Base-by-base conservation (phyloP, 2,797 vertebrate genomes). In the Podarcis siculus region DNA sequence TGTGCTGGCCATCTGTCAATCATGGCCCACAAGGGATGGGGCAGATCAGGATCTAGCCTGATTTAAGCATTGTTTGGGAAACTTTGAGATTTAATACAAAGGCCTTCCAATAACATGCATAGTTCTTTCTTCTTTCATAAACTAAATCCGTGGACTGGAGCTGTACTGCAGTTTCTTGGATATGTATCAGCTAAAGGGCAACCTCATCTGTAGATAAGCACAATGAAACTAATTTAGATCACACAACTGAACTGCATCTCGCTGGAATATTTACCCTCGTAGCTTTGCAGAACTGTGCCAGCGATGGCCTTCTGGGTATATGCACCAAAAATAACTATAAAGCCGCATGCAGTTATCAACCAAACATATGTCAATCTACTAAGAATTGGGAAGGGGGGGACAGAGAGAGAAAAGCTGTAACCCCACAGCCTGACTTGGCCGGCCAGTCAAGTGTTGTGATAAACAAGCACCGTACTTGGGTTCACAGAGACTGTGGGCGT, bases 151-250 rank as follows among this genome's bases (percentile, higher is more conserved):
- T 13, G 69, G 30, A 78, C 30, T 67, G 21, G 64, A 42, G 12
- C 19, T 13, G 25, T 25, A 17, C 32, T 77, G 42, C 37, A n/a
- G 45, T 84, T 25, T 45, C 30, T 78, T 61, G 3, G 25, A 49
- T 35, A 17, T 9, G 8, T n/a, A 79, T 72, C 49, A 72, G 45
- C 45, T 19, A 64, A 82, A 87, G 79, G 5, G 21, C 69, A 78
- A 61, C 13, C 5, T 71, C 32, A 72, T 32, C 23, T 84, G 30
- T 42, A 75, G 1, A 5, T 72, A 88, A 39, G 69, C 25, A 83
- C 55, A 71, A 64, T 42, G 77, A 85, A 91, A 86, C 6, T 32
- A 92, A 21, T 86, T 91, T 85, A 67, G 77, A 3, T 87, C 85
- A 91, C 85, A 15, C 23, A 83, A 21, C 72, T 58, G 67, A 91